These are phyloP conservation scores for Gymnobelideus leadbeateri DNA, from an alignment of 2,113 vertebrate species.

Conservation along the genomic window DNA sequence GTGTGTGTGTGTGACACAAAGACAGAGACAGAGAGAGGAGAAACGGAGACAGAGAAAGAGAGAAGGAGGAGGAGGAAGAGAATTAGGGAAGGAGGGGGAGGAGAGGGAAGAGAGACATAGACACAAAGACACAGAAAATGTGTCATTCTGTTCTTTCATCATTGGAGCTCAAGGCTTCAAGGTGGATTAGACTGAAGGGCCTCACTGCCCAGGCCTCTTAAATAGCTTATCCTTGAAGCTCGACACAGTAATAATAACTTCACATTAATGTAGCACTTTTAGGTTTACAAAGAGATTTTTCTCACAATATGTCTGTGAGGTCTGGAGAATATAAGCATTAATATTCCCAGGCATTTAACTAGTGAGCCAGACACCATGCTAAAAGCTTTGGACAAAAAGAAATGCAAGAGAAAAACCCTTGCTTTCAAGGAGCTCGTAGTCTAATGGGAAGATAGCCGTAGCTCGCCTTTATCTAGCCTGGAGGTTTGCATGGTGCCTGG, in stretches of 20 bases:
- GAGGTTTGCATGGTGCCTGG: too few species aligned
- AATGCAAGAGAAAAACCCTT: not conserved
- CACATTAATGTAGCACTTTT: not conserved
- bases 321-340: not conserved
- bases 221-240: not conserved
- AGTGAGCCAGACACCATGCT: not conserved
- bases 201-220: not conserved
- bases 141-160: not conserved
- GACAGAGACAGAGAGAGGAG: not conserved
- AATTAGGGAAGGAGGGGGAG: not conserved
- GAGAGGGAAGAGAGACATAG: not conserved
- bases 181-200: not conserved
- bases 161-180: not conserved
- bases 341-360: not conserved
- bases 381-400: not conserved
- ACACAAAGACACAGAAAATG: not conserved
- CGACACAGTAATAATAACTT: not conserved
- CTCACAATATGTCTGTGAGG: not conserved
- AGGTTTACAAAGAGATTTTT: not conserved
- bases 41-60: not conserved
- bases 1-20: too few species aligned
- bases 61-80: not conserved
- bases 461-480: too few species aligned
- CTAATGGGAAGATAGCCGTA: too few species aligned
- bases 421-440: not conserved